These are phyloP conservation scores for Drosophila phalerata DNA, from an alignment of 2,888 invertebrate species.

Conservation along the genomic window DNA sequence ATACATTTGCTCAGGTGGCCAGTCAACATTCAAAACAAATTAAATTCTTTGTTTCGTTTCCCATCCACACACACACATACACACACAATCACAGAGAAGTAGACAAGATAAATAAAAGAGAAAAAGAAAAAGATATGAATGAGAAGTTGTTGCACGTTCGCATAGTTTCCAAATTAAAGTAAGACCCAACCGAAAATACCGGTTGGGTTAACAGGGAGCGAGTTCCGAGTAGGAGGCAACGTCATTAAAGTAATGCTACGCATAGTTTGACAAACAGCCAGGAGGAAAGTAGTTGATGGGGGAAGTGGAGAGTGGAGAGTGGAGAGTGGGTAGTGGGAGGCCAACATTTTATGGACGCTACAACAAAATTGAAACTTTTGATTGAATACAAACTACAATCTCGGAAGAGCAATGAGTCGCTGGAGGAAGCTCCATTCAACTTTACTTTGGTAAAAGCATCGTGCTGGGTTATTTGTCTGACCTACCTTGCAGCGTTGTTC, in stretches of 20 bases:
- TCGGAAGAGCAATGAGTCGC: slow-evolving; percentile 39
- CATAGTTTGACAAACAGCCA: slow-evolving; percentile 63
- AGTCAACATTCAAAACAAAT: slow-evolving; percentile 67
- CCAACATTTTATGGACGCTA: slow-evolving; percentile 56
- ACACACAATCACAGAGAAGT: slow-evolving; percentile 16
- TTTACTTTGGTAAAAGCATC: slow-evolving; percentile 30
- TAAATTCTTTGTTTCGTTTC: slow-evolving; percentile 65
- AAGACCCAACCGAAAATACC: slow-evolving; percentile 30
- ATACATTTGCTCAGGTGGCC: slow-evolving; percentile 17
- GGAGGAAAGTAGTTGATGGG: slow-evolving; percentile 41
- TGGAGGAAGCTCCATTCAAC: slow-evolving; percentile 52
- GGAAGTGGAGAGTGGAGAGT: not conserved
- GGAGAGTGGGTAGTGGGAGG: not conserved
- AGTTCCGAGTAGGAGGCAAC: slow-evolving; percentile 22
- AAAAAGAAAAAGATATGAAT: slow-evolving; percentile 9
- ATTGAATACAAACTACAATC: slow-evolving; percentile 79
- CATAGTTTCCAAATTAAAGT: slow-evolving; percentile 75
- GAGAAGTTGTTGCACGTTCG: slow-evolving; percentile 31
- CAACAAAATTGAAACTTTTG: slow-evolving; percentile 77
- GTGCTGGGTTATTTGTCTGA: slow-evolving; percentile 42
- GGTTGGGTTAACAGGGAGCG: slow-evolving; percentile 20
- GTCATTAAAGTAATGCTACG: slow-evolving; percentile 72
- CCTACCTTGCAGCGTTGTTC: slow-evolving; percentile 9
- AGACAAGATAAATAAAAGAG: slow-evolving; percentile 46
- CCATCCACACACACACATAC: slow-evolving; percentile 32